Base-by-base conservation (phyloP, 2,113 vertebrate species). In the Carassius gibelio region DNA sequence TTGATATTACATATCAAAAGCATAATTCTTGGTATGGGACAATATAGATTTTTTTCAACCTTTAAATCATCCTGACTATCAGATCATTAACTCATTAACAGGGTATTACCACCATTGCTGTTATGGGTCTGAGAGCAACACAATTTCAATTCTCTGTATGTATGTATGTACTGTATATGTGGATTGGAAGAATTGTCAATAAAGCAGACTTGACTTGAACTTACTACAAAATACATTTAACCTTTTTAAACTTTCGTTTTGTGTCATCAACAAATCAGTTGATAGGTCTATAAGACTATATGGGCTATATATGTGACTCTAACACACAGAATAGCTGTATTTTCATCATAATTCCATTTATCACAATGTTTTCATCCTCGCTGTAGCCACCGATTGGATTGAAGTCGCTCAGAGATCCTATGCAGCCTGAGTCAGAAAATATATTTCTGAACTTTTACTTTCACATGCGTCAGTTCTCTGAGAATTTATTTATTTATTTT, bases 11-110 rank as follows among this genome's bases (percentile, higher is more conserved):
- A 91, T 34, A 92, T 94, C 13, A 95, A 95, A 6, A 61, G 79
- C 0, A 86, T 94, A 74, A 87, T 94, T 21, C 92, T 98, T 36
- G 91, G 96, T 98, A 89, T 34, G 45, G 59, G 17, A 26, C 36
- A 59, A 3, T 21, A 50, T 38, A 19, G 15, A 8, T 42, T 7
- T 42, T 42, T 42, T 42, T 42, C 42, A 42, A 42, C 42, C 42
- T 45, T 48, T 3, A 2, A 14, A 55, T 55, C 1, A 34, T 34
- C 11, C n/a, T 75, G 48, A 9, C 21, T 50, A 45, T 72, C 38
- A 48, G 30, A 14, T 68, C 14, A 52, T 52, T 3, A 52, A 48
- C 30, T 30, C 30, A 30, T 30, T 30, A 30, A 30, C 30, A 30
- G 30, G 30, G 30, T 30, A 30, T 30, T 30, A 30, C 30, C 30